Conservation (phyloP, 2,113 vertebrate genomes). For the Cercopithecus mona region DNA sequence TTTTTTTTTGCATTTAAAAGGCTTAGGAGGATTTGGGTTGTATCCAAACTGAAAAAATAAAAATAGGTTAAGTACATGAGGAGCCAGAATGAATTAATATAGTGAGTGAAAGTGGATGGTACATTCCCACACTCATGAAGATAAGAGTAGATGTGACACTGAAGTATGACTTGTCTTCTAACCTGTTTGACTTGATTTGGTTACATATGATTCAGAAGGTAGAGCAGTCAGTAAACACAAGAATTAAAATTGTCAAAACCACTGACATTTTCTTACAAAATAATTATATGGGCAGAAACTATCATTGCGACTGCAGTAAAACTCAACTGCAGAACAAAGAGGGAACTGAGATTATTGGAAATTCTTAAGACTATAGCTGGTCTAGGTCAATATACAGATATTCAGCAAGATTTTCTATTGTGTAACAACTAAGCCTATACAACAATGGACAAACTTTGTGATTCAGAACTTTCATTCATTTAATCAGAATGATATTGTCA, state of each 20-base stretch:
- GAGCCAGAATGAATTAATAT: constrained; percentile 23
- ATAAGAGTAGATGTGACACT: constrained; percentile 65
- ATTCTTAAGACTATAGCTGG: neutral
- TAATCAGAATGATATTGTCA: neutral
- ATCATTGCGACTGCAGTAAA: neutral
- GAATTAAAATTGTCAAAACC: constrained; percentile 72
- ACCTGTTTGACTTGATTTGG: constrained; percentile 76
- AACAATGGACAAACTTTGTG: neutral
- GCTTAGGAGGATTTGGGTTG: neutral
- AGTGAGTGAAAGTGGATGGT: constrained; percentile 60
- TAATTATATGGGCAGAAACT: constrained; percentile 56
- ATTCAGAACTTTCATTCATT: neutral
- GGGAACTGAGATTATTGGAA: constrained; percentile 20
- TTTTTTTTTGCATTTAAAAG: neutral
- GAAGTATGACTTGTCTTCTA: constrained; percentile 67
- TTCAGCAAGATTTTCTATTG: constrained; percentile 41
- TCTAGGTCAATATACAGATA: neutral
- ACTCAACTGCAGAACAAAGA: neutral
- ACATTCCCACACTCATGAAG: constrained; percentile 61
- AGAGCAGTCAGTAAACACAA: constrained; percentile 67
- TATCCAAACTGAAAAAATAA: constrained; percentile 12
- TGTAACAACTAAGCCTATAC: neutral
- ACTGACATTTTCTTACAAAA: constrained; percentile 70
- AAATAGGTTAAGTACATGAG: neutral
- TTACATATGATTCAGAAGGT: constrained; percentile 71